These are phyloP conservation scores for Amblyjoppa fuscipennis DNA, from an alignment of 2,888 invertebrate species.

Conservation along the genomic window DNA sequence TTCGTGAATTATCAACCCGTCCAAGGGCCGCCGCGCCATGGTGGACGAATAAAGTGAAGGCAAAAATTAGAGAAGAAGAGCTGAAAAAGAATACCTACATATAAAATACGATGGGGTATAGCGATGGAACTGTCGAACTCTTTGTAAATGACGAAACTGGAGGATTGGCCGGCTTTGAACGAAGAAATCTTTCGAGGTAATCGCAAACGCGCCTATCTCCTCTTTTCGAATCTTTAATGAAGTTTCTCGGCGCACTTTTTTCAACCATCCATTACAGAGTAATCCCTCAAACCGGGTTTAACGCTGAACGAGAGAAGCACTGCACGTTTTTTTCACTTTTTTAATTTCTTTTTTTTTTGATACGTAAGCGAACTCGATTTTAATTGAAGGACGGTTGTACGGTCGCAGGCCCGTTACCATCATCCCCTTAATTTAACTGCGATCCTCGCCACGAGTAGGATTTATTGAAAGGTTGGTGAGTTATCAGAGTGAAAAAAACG, in stretches of 20 bases:
- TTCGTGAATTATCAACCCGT: slow-evolving; percentile 32
- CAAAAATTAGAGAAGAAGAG: background rate
- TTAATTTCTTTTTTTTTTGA: slow-evolving; percentile 1
- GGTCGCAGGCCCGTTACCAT: slow-evolving; percentile 12
- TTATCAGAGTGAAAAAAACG: slow-evolving; percentile 44
- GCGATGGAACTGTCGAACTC: background rate
- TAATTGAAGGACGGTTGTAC: slow-evolving; percentile 34
- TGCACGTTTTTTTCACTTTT: background rate
- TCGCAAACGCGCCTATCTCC: no score
- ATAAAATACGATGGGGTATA: background rate
- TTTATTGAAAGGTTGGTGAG: slow-evolving; percentile 47
- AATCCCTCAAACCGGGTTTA: background rate
- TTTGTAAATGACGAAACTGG: slow-evolving; percentile 4
- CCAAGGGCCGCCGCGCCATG: background rate
- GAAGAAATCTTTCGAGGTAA: background rate
- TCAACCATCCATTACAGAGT: background rate
- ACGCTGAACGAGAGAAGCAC: background rate
- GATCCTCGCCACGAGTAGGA: slow-evolving; percentile 28
- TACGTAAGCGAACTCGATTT: slow-evolving; percentile 34
- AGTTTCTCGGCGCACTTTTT: background rate
- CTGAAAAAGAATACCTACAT: background rate
- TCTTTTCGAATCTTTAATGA: slow-evolving; percentile 3
- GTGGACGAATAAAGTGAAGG: background rate
- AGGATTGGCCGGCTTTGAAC: slow-evolving; percentile 3
- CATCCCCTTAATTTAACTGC: slow-evolving; percentile 39